Evolutionary conservation across 2,888 invertebrate genomes (phyloP).

Genomic region (Adelognathus sp.): DNA sequence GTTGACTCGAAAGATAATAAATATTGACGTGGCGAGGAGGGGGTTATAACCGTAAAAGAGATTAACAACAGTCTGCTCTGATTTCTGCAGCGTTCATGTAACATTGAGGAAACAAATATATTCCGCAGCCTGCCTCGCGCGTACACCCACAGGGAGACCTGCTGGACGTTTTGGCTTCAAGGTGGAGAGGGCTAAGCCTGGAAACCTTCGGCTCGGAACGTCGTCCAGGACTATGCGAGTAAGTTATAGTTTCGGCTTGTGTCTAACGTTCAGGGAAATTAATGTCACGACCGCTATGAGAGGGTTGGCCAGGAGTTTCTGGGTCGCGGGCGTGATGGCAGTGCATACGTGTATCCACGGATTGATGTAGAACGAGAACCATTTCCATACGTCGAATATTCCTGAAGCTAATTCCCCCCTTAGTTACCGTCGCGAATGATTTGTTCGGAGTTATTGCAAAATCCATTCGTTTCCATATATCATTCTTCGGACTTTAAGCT

Average conservation of each 20-base stretch:
- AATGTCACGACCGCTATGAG: constrained; percentile 37
- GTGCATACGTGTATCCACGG: not conserved
- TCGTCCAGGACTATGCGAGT: constrained; percentile 15
- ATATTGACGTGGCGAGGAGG: constrained; percentile 26
- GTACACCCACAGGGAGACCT: not conserved
- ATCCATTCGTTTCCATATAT: no score
- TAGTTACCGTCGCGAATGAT: no score
- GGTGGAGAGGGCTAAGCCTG: not conserved
- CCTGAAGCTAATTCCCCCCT: not conserved
- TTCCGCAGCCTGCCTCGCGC: constrained; percentile 3
- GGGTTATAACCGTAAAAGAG: constrained; percentile 35
- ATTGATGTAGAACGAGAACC: constrained; percentile 2
- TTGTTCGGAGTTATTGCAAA: no score
- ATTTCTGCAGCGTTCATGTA: constrained; percentile 2
- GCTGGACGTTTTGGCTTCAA: not conserved
- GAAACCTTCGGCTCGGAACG: constrained; percentile 4
- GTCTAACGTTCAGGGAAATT: constrained; percentile 30
- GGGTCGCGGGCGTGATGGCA: not conserved
- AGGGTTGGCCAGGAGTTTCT: constrained; percentile 20
- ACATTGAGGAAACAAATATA: constrained; percentile 22
- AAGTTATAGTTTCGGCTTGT: constrained; percentile 22
- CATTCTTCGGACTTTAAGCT: no score
- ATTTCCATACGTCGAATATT: constrained; percentile 1
- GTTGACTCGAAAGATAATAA: constrained; percentile 20
- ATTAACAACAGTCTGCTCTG: constrained; percentile 25